phyloP scores from a whole-genome alignment of 2,797 vertebrate genomes.

The Megaceryle alcyon region DNA sequence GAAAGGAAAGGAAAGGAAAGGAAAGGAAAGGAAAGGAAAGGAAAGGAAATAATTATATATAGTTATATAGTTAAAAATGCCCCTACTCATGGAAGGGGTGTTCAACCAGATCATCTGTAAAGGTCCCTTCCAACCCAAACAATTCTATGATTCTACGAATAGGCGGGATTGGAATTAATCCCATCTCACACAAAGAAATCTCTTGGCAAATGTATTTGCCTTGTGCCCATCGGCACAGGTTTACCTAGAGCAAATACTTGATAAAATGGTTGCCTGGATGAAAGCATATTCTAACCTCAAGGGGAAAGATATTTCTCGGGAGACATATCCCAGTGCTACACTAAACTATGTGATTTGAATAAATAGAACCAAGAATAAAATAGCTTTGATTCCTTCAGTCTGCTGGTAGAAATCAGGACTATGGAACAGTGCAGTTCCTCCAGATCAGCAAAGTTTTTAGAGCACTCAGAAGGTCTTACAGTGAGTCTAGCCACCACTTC shows the following conservation, averaged over 20 bases:
- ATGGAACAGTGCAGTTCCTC: neutral
- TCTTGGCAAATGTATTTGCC: neutral
- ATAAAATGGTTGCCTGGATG: neutral
- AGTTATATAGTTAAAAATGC: too few species aligned
- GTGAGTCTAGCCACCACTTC: neutral
- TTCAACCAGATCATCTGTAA: neutral
- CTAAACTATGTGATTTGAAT: neutral
- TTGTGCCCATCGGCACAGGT: neutral
- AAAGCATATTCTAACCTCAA: neutral
- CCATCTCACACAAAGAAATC: neutral
- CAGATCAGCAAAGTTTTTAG: neutral
- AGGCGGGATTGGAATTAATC: neutral
- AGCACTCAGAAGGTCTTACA: neutral
- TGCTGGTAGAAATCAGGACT: neutral
- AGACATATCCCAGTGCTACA: neutral
- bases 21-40: too few species aligned
- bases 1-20: too few species aligned
- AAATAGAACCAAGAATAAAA: neutral
- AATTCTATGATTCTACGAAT: neutral
- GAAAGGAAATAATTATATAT: too few species aligned
- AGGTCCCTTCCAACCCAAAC: neutral
- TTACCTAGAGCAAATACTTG: neutral
- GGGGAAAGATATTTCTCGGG: neutral
- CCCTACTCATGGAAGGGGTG: neutral
- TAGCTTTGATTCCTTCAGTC: neutral